Evolutionary conservation across 2,888 invertebrate genomes (phyloP), one percentile per base, ranked within the genome.

Genomic region (Heterodera filipjevi): DNA sequence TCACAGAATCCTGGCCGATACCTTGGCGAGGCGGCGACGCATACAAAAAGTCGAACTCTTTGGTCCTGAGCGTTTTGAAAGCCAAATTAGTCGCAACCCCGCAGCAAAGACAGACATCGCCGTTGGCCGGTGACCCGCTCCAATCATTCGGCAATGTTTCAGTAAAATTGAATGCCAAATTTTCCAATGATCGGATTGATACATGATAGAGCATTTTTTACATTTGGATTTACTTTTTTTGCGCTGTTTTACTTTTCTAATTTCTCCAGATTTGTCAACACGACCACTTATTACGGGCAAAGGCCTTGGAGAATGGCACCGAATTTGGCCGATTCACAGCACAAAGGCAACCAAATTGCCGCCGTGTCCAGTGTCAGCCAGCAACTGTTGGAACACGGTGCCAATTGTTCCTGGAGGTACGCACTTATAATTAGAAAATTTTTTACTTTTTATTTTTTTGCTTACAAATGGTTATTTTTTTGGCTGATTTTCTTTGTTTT

Each of bases 1-100:
- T 95, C 0, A 95, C 80, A 97, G 89, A 96, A 99, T 91, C 98
- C 98, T 5, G 98, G 98, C 33, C 77, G 78, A 14, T 79, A 71
- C 66, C 46, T 79, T 2, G 78, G 79, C 33, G 78, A 79, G 64
- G 44, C 79, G 39, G 79, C 79, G 19, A 44, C 71, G 2, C 44
- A 78, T 32, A 46, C 72, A 79, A 79, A 27, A 77, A 81, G 6
- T 87, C 86, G 12, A 87, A 87, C 59, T 78, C 78, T n/a, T 39
- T 74, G 66, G 80, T 84, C n/a, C 44, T n/a, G 19, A 32, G 82
- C 2, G 30, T 49, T 70, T 71, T 84, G 46, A 81, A 46, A 27
- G 27, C 53, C 16, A 71, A 66, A n/a, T 49, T 71, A 35, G 71
- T 64, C 44, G 27, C n/a, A 32, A 16, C 66, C 19, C 46, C 74